Evolutionary conservation across 2,888 invertebrate species (phyloP).

Genomic region (Polietes domitor): DNA sequence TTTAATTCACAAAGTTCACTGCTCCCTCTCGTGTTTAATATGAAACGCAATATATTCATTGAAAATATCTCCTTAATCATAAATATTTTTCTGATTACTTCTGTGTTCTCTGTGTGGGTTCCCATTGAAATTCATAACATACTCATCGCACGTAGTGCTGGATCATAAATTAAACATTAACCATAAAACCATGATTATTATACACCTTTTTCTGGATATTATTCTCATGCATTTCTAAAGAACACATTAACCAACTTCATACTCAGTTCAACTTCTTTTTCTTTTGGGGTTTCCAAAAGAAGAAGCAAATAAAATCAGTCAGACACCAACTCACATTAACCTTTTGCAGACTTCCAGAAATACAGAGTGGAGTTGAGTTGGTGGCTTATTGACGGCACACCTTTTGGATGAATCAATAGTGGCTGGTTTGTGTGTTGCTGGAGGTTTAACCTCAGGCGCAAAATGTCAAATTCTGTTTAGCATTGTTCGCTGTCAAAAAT

Average conservation of each 20-base stretch:
- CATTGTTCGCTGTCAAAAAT: not conserved
- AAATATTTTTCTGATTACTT: too few species aligned
- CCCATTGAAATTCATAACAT: too few species aligned
- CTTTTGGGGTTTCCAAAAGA: too few species aligned
- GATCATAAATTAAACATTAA: not conserved
- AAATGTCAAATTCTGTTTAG: constrained; percentile 5
- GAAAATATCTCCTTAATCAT: too few species aligned
- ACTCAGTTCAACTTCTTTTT: too few species aligned
- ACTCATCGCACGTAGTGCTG: not conserved
- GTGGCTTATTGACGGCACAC: too few species aligned
- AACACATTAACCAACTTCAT: not conserved
- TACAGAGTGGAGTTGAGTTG: too few species aligned
- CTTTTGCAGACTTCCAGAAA: too few species aligned
- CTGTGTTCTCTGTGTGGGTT: too few species aligned
- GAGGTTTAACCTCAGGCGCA: constrained; percentile 6
- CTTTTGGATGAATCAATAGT: not conserved
- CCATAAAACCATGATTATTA: not conserved
- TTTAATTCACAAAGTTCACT: too few species aligned
- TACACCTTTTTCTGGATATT: not conserved
- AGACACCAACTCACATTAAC: not conserved
- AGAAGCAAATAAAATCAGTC: too few species aligned
- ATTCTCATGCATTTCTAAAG: not conserved
- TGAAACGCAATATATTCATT: too few species aligned
- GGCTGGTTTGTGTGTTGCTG: not conserved
- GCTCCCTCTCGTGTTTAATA: not conserved